phyloP scores from a whole-genome alignment of 2,888 invertebrate species.

The Zygothrica quintamaculata region DNA sequence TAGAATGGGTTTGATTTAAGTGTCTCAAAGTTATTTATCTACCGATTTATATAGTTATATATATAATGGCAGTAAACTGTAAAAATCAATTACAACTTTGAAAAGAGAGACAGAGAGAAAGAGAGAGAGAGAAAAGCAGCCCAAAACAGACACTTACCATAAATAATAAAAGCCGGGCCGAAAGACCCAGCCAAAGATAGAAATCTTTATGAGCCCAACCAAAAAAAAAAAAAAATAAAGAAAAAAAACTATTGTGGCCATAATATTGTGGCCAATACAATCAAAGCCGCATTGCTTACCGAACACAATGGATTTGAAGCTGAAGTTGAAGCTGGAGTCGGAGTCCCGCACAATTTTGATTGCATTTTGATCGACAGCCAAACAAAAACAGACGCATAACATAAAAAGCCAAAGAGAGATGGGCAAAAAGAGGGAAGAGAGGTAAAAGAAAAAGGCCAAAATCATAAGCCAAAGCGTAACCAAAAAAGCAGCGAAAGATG shows the following conservation, averaged over 20 bases:
- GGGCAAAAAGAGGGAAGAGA: no score
- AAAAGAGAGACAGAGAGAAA: no score
- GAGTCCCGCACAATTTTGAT: constrained; percentile 72
- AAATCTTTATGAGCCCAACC: constrained; percentile 67
- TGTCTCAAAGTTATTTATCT: constrained; percentile 55
- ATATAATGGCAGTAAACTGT: constrained; percentile 46
- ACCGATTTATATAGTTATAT: constrained; percentile 39
- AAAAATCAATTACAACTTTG: constrained; percentile 67
- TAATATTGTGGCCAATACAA: constrained; percentile 64
- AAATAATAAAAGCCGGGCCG: constrained; percentile 55
- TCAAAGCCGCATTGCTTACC: constrained; percentile 50
- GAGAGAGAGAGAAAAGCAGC: constrained; percentile 12
- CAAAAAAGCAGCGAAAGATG: constrained; percentile 50
- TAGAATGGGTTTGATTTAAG: no score
- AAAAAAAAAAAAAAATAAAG: no score
- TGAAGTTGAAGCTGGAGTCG: constrained; percentile 10
- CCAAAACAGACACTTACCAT: constrained; percentile 63
- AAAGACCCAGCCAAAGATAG: constrained; percentile 41
- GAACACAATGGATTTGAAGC: constrained; percentile 39
- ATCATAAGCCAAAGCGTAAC: constrained; percentile 47
- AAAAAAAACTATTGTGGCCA: constrained; percentile 68
- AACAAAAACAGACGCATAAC: constrained; percentile 40
- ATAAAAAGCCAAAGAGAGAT: no score
- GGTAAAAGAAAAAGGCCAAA: constrained; percentile 56
- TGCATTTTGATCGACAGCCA: constrained; percentile 77